Evolutionary conservation across 2,113 vertebrate genomes (phyloP).

Genomic region (Leuciscus idus): DNA sequence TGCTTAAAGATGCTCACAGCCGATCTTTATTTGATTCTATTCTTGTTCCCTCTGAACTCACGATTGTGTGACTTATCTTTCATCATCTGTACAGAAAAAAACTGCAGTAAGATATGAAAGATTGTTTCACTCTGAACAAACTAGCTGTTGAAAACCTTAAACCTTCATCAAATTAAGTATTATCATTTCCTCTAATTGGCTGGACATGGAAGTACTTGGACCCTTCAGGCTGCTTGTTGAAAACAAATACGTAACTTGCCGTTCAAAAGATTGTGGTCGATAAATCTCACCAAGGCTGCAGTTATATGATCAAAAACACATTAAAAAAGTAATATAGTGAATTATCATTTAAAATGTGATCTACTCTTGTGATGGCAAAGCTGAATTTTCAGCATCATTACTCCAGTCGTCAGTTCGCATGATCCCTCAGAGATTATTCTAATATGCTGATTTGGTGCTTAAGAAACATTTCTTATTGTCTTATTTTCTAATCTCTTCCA

Average conservation of each 20-base stretch:
- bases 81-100: not conserved
- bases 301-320: not conserved
- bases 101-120: not conserved
- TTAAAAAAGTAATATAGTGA: not conserved
- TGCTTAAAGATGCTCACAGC: constrained; percentile 32
- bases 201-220: not conserved
- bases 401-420: not conserved
- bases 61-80: not conserved
- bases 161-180: not conserved
- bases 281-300: not conserved
- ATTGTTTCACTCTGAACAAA: not conserved
- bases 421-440: not conserved
- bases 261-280: not conserved
- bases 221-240: not conserved
- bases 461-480: not conserved
- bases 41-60: constrained; percentile 3
- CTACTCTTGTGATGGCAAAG: not conserved
- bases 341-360: not conserved
- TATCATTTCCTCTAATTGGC: not conserved
- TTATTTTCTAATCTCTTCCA: not conserved
- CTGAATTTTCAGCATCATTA: not conserved
- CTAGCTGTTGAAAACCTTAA: not conserved
- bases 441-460: not conserved
- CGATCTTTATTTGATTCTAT: constrained; percentile 19
- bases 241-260: not conserved